Base-by-base conservation (phyloP, 2,113 vertebrate species). In the Psettodes erumei region DNA sequence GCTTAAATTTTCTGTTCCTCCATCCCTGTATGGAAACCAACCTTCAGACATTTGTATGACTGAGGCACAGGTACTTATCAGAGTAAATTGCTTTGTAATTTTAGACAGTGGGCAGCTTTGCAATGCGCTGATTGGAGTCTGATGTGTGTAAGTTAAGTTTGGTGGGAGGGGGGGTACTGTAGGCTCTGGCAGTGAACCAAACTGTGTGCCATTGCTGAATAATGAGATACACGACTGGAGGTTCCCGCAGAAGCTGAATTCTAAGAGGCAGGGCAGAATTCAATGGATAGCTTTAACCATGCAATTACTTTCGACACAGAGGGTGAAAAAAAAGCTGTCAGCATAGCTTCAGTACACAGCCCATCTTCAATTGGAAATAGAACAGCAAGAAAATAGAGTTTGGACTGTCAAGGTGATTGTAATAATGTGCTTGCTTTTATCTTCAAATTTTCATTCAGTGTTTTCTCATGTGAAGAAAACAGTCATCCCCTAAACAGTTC, bases 151-250 rank as follows among this genome's bases (percentile, higher is more conserved):
- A 70, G 76, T 78, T 51, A 28, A 82, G 62, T 13, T 54, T 35
- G 54, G 56, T 8, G 54, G 54, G 59, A 4, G 1, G 30, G 28
- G 13, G 58, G 37, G 56, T 45, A 83, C 59, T 77, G 73, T 73
- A 42, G 61, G 45, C 50, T 21, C 56, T 86, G 82, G 83, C 78
- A 47, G 21, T 0, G 23, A 55, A 82, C 84, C 88, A 91, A 65
- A 61, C 82, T 68, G 76, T 81, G 83, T 85, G 81, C 66, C 77
- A 56, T 68, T 84, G 81, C 75, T 87, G 87, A 91, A 61, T 75
- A 87, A 90, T 85, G 87, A 88, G 82, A 82, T 42, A 70, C 73
- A 68, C 27, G 72, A 53, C 71, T 50, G 59, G 61, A 85, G 65
- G 71, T 74, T 76, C 30, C 74, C 50, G 33, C 50, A 79, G 47